phyloP scores from a whole-genome alignment of 2,888 invertebrate species.

The Nomada flava region DNA sequence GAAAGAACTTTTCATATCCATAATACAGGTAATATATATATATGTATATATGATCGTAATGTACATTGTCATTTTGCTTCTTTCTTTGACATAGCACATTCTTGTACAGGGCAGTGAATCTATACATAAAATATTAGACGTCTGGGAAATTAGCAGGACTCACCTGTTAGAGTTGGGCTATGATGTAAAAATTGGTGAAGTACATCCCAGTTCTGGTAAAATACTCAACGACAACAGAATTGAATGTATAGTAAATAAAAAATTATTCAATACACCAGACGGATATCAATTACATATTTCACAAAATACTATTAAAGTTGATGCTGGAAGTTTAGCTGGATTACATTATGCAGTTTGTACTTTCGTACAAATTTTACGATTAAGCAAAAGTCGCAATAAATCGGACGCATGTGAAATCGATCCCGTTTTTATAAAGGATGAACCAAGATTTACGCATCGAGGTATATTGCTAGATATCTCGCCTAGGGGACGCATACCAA shows the following conservation, averaged over 20 bases:
- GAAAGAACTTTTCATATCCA: constrained; percentile 84
- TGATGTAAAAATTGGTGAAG: constrained; percentile 84
- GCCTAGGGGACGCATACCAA: constrained; percentile 86
- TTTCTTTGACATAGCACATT: constrained; percentile 17
- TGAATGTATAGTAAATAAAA: constrained; percentile 85
- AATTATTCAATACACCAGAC: constrained; percentile 84
- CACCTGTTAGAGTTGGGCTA: constrained; percentile 84
- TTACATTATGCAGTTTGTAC: constrained; percentile 87
- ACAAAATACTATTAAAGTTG: constrained; percentile 85
- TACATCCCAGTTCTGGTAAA: constrained; percentile 83
- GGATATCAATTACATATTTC: constrained; percentile 85
- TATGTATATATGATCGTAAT: not conserved
- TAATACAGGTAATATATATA: constrained; percentile 79
- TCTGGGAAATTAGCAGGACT: constrained; percentile 85
- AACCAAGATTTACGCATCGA: constrained; percentile 86
- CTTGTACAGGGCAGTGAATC: constrained; percentile 79
- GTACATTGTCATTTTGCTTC: not conserved
- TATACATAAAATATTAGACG: constrained; percentile 84
- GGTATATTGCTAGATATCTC: constrained; percentile 87
- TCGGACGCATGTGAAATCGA: constrained; percentile 80
- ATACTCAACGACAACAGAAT: constrained; percentile 83
- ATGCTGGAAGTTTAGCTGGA: constrained; percentile 86
- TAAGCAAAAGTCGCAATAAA: constrained; percentile 81
- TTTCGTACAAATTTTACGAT: constrained; percentile 85
- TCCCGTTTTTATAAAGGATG: constrained; percentile 86